These are phyloP conservation scores for Lasioglossum lativentre DNA, from an alignment of 2,888 invertebrate genomes.

Conservation along the genomic window DNA sequence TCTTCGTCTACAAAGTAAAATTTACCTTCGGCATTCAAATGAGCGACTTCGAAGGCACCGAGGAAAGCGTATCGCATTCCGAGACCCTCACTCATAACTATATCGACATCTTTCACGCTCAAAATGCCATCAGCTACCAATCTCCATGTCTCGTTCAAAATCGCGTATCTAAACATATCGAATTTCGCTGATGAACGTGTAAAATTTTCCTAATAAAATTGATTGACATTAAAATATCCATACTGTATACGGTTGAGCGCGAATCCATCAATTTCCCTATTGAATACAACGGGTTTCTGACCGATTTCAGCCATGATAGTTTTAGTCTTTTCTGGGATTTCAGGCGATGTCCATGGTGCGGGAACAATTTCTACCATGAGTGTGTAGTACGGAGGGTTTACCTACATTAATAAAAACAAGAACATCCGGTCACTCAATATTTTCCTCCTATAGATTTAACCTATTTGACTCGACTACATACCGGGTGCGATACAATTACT, in stretches of 20 bases:
- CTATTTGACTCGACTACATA: slow-evolving; percentile 76
- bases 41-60: slow-evolving; percentile 96
- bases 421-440: neutral
- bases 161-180: slow-evolving; percentile 90
- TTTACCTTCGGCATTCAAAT: slow-evolving; percentile 95
- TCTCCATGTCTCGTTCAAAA: slow-evolving; percentile 96
- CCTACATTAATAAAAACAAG: slow-evolving; percentile 83
- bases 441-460: neutral
- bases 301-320: slow-evolving; percentile 94
- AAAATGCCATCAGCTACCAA: slow-evolving; percentile 94
- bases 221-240: slow-evolving; percentile 74
- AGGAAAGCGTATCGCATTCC: slow-evolving; percentile 98
- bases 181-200: slow-evolving; percentile 22
- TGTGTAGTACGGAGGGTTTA: slow-evolving; percentile 98
- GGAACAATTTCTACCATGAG: slow-evolving; percentile 97
- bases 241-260: slow-evolving; percentile 97
- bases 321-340: slow-evolving; percentile 90
- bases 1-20: neutral
- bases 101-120: slow-evolving; percentile 94
- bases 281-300: slow-evolving; percentile 94
- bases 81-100: slow-evolving; percentile 96
- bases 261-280: slow-evolving; percentile 96
- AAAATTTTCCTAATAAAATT: neutral
- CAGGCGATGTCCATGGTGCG: slow-evolving; percentile 95
- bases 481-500: slow-evolving; percentile 95